These are phyloP conservation scores for Drosophila ironensis DNA, from an alignment of 1,140 invertebrate genomes.

Conservation along the genomic window DNA sequence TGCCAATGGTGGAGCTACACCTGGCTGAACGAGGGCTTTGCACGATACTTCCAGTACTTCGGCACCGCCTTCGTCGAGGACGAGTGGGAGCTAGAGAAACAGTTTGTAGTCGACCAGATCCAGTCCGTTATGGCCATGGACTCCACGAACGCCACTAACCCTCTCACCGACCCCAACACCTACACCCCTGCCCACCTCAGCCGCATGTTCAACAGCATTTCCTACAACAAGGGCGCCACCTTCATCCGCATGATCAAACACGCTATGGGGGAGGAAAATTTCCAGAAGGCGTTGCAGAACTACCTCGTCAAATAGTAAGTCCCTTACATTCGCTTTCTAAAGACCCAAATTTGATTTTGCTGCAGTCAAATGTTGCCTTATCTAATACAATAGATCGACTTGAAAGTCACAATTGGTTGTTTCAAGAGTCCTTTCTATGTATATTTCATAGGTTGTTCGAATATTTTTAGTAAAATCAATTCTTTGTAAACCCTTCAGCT, in stretches of 20 bases:
- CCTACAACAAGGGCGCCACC: conserved; percentile 86
- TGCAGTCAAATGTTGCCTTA: no score
- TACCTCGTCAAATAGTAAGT: conserved; percentile 84
- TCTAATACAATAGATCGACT: no score
- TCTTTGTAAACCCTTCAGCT: conserved; percentile 9
- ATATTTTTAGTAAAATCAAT: neutral
- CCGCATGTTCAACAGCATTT: conserved; percentile 84
- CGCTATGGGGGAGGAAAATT: conserved; percentile 86
- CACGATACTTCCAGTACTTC: conserved; percentile 87
- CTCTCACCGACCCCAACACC: conserved; percentile 83
- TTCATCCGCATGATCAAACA: conserved; percentile 91
- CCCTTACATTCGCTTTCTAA: neutral
- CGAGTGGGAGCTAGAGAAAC: conserved; percentile 83
- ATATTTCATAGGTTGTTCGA: no score
- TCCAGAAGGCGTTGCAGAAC: conserved; percentile 84
- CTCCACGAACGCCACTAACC: conserved; percentile 85
- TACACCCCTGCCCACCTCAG: conserved; percentile 83
- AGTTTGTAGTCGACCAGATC: conserved; percentile 86
- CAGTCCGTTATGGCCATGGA: conserved; percentile 87
- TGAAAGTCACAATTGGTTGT: no score
- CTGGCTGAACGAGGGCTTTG: conserved; percentile 89
- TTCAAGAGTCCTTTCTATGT: no score
- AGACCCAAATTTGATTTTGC: no score
- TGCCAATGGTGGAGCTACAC: conserved; percentile 87
- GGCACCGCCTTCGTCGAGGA: conserved; percentile 84